phyloP scores from a whole-genome alignment of 2,888 invertebrate genomes.

The Morinoia aosen region DNA sequence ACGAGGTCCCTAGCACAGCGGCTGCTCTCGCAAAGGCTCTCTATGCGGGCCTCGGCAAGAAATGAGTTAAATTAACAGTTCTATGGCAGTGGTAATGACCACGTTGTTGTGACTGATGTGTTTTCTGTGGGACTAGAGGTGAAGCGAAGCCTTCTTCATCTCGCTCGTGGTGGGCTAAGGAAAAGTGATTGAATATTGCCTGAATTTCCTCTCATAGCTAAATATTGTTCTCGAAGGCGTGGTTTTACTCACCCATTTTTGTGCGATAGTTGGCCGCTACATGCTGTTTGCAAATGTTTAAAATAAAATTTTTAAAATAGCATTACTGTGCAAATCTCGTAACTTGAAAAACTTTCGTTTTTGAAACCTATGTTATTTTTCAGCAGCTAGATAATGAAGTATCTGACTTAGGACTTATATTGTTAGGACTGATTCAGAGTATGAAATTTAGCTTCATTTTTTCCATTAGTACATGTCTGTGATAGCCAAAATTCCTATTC shows the following conservation, averaged over 20 bases:
- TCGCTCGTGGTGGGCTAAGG: neutral
- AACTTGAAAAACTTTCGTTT: neutral
- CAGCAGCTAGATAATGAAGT: neutral
- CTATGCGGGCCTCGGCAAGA: conserved; percentile 42
- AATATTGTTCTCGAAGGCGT: too few relatives aligned
- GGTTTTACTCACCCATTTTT: too few relatives aligned
- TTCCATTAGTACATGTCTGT: too few relatives aligned
- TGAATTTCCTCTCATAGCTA: neutral
- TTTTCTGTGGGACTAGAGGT: neutral
- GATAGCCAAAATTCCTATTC: too few relatives aligned
- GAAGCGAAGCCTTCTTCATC: neutral
- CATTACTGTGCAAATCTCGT: neutral
- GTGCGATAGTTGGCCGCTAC: too few relatives aligned
- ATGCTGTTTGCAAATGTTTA: neutral
- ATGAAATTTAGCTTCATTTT: too few relatives aligned
- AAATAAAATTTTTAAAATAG: neutral
- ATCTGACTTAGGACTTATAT: neutral
- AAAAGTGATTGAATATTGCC: neutral
- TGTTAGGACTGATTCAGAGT: too few relatives aligned
- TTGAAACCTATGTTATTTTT: neutral
- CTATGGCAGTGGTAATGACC: too few relatives aligned
- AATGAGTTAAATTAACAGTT: neutral
- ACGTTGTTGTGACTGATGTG: too few relatives aligned
- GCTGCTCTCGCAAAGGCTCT: conserved; percentile 35
- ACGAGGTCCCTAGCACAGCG: conserved; percentile 26